Percentiles rank a stretch among this genome's conserved stretches.
These are phyloP conservation scores for Trichonephila inaurata DNA, from an alignment of 1,140 invertebrate genomes.

Conservation along the genomic window DNA sequence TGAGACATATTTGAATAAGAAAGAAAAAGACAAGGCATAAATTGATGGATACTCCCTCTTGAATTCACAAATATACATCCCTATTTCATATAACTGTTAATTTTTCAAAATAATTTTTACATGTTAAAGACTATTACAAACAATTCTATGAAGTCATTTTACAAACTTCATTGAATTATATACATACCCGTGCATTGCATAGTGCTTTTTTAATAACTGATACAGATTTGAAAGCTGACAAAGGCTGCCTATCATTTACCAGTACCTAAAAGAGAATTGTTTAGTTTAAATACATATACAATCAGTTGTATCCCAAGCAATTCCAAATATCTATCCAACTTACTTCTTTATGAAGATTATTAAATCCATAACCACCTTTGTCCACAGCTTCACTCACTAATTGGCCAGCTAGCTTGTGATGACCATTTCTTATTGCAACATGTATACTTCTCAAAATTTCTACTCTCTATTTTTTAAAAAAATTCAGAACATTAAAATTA, in stretches of 20 bases:
- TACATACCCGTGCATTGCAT: conserved; percentile 79
- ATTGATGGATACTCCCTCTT: too few relatives aligned
- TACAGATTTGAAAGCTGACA: conserved; percentile 79
- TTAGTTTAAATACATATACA: not conserved
- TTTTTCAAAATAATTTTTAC: too few relatives aligned
- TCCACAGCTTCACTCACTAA: conserved; percentile 80
- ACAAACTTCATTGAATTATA: not conserved
- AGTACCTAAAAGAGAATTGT: conserved; percentile 80
- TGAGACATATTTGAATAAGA: not conserved
- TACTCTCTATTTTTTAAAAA: conserved; percentile 70
- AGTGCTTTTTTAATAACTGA: conserved; percentile 82
- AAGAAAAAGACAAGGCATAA: not conserved
- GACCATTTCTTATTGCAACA: conserved; percentile 80
- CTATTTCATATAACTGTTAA: not conserved
- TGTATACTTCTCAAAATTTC: conserved; percentile 77
- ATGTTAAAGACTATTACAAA: too few relatives aligned
- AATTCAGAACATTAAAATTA: not conserved
- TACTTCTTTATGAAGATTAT: conserved; percentile 81
- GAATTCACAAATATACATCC: too few relatives aligned
- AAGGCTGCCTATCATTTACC: conserved; percentile 80
- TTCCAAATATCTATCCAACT: not conserved
- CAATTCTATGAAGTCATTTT: too few relatives aligned
- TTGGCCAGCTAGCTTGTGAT: conserved; percentile 81
- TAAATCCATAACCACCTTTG: conserved; percentile 80
- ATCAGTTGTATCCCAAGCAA: not conserved